Base-by-base conservation (phyloP, 2,113 vertebrate genomes). In the Cebus imitator region DNA sequence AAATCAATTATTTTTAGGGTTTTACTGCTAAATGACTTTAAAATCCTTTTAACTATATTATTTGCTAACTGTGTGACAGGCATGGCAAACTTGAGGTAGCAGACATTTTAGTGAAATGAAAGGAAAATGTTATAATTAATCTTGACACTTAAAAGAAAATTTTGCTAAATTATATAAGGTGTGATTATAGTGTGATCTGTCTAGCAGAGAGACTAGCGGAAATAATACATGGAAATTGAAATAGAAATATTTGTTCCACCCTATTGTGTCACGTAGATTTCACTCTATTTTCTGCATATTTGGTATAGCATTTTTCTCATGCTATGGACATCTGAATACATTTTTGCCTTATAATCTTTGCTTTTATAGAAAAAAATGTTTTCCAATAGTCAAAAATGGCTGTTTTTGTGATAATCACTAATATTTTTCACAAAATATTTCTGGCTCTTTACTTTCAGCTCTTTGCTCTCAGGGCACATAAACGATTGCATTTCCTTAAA, bases 151-250 rank as follows among this genome's bases (percentile, higher is more conserved):
- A 88, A 84, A 81, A 87, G 20, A 32, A 86, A 94, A 82, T 91
- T 95, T 94, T 55, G 45, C 91, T 75, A 73, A 79, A 43, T 91
- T 93, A 90, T 45, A 9, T 20, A 84, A 95, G 78, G 17, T 95
- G 87, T 92, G 52, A 84, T 80, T 95, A 78, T n/a, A 43, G 61
- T 87, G 45, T 92, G 94, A 91, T 73, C 35, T 79, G 52, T 91
- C 68, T 52, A 78, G 58, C 85, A 94, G 78, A 88, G 27, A 32
- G 52, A 86, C 48, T 13, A 45, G 87, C 40, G 43, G 27, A 82
- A 90, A 92, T 7, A 18, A 12, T 32, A 52, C 45, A 58, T 79
- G 84, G n/a, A 87, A 91, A 79, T 17, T 5, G 30, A 66, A 94
- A 95, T 58, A 52, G 85, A 88, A 96, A 78, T 86, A 78, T 79